phyloP scores from a whole-genome alignment of 2,113 vertebrate species.

The Pan paniscus region DNA sequence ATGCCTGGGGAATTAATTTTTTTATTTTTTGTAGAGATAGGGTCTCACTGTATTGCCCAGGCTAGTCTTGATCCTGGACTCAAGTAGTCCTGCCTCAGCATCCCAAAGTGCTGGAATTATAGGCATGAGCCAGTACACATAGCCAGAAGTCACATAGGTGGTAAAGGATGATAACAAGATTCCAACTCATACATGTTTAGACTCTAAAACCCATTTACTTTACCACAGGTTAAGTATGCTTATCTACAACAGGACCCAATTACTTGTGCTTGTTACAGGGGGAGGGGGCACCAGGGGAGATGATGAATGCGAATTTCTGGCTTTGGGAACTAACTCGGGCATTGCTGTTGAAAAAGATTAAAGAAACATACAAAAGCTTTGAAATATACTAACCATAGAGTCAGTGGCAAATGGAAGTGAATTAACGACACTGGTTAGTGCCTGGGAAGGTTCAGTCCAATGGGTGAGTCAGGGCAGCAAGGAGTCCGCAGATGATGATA shows the following conservation, averaged over 20 bases:
- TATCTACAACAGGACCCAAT: background rate
- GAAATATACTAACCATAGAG: background rate
- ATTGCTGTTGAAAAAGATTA: background rate
- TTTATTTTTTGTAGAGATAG: too few species aligned
- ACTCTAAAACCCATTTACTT: background rate
- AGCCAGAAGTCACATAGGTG: background rate
- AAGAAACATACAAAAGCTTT: background rate
- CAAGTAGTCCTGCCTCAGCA: too few species aligned
- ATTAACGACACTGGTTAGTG: background rate
- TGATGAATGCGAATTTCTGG: background rate
- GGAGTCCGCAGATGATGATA: background rate
- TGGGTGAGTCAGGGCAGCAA: background rate
- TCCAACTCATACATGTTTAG: background rate
- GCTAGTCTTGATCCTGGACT: too few species aligned
- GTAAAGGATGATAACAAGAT: background rate
- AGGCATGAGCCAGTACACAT: background rate
- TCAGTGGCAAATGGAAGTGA: background rate
- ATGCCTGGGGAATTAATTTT: too few species aligned
- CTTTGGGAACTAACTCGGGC: background rate
- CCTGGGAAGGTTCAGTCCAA: background rate
- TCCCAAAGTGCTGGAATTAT: too few species aligned
- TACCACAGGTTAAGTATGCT: background rate
- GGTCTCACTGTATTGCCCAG: too few species aligned
- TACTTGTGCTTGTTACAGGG: background rate
- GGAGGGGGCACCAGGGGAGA: accelerated